Evolutionary conservation across 2,797 vertebrate genomes (phyloP), one percentile per base, ranked within the genome.

Genomic region (Sphenodon punctatus): DNA sequence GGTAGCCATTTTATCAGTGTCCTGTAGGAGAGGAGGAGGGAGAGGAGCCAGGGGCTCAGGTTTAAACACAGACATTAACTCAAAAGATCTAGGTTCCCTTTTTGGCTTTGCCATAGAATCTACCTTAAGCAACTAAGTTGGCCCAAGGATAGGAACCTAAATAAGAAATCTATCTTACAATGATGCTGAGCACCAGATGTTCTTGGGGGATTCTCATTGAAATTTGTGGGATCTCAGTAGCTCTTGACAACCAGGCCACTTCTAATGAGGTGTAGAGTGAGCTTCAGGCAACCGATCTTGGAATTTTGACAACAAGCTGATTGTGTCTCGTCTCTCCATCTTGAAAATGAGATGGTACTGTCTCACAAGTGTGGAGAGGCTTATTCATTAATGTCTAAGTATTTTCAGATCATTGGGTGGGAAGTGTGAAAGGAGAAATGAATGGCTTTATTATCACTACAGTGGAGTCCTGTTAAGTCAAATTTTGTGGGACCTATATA

Each of bases 31-130:
- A 53, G 53, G 51, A 53, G 71, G 4, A 73, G 69, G 68, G 65
- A 68, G 53, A 75, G 67, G 67, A 88, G 64, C 73, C 71, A 61
- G 73, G 63, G 30, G 76, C 80, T 72, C 69, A 30, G 12, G 41
- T 32, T 22, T 56, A 22, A 32, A 30, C 19, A 56, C 32, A 56
- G 43, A 42, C 11, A 39, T 46, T 45, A 71, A 84, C 65, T 56
- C 78, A 60, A 36, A 74, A 58, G 73, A 65, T 38, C 60, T 32
- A 41, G 53, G 15, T 70, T 77, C 38, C 70, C 7, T 61, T 78
- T 82, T 53, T 81, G 51, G 55, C 32, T 58, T 20, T 36, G 55
- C 49, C 59, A 30, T 45, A 70, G 48, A 53, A 81, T 88, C 61
- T 67, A 1, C 59, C 71, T 55, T 30, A 17, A 27, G 25, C n/a